Evolutionary conservation across 2,113 vertebrate species (phyloP), one percentile per base, ranked within the genome.

Genomic region (Corythoichthys intestinalis): DNA sequence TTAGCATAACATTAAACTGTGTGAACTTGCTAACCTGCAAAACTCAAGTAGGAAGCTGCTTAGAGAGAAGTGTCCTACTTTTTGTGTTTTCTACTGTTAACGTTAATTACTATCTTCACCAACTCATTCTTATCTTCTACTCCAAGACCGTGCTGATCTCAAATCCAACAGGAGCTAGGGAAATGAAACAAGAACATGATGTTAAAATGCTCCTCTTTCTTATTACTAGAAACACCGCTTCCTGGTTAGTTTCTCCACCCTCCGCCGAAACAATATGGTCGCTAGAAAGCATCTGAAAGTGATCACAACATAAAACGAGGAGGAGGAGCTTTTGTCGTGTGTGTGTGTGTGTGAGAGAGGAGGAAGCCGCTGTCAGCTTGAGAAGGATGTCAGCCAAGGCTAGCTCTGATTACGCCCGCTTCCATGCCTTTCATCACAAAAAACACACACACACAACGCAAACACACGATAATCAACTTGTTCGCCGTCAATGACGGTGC

Each of bases 331-430:
- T 61, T 60, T 52, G 48, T 67, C 58, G 69, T 60, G 70, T 65
- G 60, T 65, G 71, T 68, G 87, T 90, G 89, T 90, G 89, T 89
- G 92, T 90, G 92, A 82, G 88, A 92, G 90, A 93, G 93, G 93
- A 96, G 96, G 95, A 97, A 95, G 92, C 91, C 89, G 92, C 94
- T 95, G 95, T 97, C 95, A 95, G 92, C 89, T 93, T 93, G 93
- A 95, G 94, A 94, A 96, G 96, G 94, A 96, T 96, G 95, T 96
- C 95, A 97, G 93, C 86, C 82, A 78, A 54, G 84, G 84, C 94
- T 92, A 92, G 93, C 94, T 94, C 94, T 95, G 96, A 96, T 97
- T 95, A 96, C 93, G 90, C 93, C 91, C 92, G 94, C 91, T 94
- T 92, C 91, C 93, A 93, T 94, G 94, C 91, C 94, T 96, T 96